These are phyloP conservation scores for Crotophaga sulcirostris DNA, from an alignment of 2,113 vertebrate species.

Conservation along the genomic window DNA sequence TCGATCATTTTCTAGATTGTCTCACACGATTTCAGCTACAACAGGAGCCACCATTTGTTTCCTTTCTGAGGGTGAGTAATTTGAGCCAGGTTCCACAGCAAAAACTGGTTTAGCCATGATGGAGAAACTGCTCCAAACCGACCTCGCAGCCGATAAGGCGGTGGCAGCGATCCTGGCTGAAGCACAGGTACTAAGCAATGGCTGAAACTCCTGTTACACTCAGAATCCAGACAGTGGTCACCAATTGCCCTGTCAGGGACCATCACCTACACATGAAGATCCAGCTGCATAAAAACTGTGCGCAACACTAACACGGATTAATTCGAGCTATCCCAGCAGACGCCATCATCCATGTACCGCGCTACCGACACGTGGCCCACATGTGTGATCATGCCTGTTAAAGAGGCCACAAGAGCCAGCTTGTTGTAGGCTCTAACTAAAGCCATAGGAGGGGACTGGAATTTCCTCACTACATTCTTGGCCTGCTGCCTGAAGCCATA, in stretches of 20 bases:
- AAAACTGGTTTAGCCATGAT: neutral
- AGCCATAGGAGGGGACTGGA: conserved; percentile 47
- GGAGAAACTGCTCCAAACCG: neutral
- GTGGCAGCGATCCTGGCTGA: neutral
- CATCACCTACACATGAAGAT: neutral
- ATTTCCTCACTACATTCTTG: conserved; percentile 64
- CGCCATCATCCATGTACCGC: neutral
- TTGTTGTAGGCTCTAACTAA: conserved; percentile 31
- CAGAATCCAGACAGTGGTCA: too few species aligned
- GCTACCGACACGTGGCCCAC: neutral
- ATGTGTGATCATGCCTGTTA: neutral
- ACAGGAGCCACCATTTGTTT: neutral
- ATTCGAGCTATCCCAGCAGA: neutral
- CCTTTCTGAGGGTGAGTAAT: neutral
- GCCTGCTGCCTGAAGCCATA: conserved; percentile 59
- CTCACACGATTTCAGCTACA: neutral
- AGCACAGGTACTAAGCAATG: neutral
- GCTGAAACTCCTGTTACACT: neutral
- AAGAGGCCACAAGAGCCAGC: conserved; percentile 45
- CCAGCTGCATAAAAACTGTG: neutral
- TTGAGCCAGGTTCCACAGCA: neutral
- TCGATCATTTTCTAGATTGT: neutral
- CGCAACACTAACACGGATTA: neutral
- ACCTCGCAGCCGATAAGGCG: neutral
- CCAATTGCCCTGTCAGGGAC: fast-evolving